These are phyloP conservation scores for Percopsis transmontana DNA, from an alignment of 2,113 vertebrate species.

Conservation along the genomic window DNA sequence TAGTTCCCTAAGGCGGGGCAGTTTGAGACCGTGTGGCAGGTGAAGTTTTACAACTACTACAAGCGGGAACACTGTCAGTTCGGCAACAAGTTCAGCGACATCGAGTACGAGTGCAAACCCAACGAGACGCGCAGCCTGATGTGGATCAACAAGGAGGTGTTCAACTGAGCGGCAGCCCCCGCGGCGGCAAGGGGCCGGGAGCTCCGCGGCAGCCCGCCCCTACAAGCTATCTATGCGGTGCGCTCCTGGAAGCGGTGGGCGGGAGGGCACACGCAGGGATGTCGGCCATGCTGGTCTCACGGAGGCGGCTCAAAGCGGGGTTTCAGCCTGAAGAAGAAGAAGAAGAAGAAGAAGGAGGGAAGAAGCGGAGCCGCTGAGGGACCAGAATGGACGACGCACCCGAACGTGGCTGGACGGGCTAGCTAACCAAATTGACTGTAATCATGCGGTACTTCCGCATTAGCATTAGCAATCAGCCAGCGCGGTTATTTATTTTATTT, in stretches of 20 bases:
- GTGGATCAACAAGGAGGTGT: slow-evolving; percentile 99
- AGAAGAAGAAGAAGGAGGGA: too few species aligned
- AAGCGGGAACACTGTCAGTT: slow-evolving; percentile 97
- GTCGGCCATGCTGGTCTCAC: slow-evolving; percentile 31
- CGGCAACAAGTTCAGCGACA: slow-evolving; percentile 91
- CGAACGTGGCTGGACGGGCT: too few species aligned
- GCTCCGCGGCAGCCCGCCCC: background rate
- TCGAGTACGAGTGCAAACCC: slow-evolving; percentile 96
- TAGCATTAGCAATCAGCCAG: too few species aligned
- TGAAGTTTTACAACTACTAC: slow-evolving; percentile 98
- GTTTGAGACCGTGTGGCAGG: slow-evolving; percentile 97
- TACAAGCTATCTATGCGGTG: too few species aligned
- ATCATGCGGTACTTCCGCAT: too few species aligned
- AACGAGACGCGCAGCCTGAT: slow-evolving; percentile 96
- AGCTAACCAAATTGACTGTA: too few species aligned
- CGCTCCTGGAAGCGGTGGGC: background rate
- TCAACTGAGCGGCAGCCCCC: slow-evolving; percentile 78
- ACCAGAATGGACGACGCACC: too few species aligned
- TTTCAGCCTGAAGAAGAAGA: too few species aligned
- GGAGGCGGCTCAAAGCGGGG: too few species aligned
- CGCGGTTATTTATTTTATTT: too few species aligned
- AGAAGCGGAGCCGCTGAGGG: too few species aligned
- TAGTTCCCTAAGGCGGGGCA: slow-evolving; percentile 90
- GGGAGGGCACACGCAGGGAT: background rate
- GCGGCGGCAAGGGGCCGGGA: background rate